A percentile compares a stretch with the other conserved stretches of the same genome.
Conservation (phyloP, 2,888 invertebrate genomes). For the Celastrina argiolus region DNA sequence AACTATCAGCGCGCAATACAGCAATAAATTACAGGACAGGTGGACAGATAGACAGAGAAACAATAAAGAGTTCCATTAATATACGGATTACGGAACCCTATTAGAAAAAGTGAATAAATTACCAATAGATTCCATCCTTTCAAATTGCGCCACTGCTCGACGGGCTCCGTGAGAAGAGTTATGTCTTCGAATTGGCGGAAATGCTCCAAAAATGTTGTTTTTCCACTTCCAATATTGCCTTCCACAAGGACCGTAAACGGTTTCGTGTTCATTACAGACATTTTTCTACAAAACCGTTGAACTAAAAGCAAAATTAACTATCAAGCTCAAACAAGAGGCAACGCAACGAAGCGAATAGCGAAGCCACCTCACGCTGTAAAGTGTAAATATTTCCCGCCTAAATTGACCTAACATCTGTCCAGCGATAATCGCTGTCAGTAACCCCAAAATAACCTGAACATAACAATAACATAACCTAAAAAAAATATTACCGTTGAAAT, state of each 20-base stretch:
- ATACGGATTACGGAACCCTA: no score
- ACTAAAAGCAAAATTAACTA: constrained; percentile 39
- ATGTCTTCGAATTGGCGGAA: constrained; percentile 86
- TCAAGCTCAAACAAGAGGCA: constrained; percentile 20
- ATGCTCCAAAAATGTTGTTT: constrained; percentile 91
- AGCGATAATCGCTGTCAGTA: constrained; percentile 19
- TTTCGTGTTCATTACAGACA: constrained; percentile 60
- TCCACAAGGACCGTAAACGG: constrained; percentile 91
- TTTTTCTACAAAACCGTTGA: constrained; percentile 43
- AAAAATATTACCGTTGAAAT: constrained; percentile 52
- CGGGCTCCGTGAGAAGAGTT: constrained; percentile 84
- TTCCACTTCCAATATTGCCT: constrained; percentile 94
- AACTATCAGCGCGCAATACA: no score
- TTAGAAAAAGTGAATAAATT: constrained; percentile 36
- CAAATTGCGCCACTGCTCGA: constrained; percentile 90
- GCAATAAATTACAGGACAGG: no score
- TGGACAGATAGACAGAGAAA: no score
- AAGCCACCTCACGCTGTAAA: constrained; percentile 14
- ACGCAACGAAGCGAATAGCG: not conserved
- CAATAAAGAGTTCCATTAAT: no score
- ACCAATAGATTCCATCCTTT: constrained; percentile 87
- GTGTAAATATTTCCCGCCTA: constrained; percentile 37
- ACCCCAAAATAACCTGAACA: constrained; percentile 45
- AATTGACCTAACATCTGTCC: constrained; percentile 25
- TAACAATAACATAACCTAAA: constrained; percentile 46